Evolutionary conservation across 1,140 invertebrate species (phyloP).

Genomic region (Procambarus clarkii): DNA sequence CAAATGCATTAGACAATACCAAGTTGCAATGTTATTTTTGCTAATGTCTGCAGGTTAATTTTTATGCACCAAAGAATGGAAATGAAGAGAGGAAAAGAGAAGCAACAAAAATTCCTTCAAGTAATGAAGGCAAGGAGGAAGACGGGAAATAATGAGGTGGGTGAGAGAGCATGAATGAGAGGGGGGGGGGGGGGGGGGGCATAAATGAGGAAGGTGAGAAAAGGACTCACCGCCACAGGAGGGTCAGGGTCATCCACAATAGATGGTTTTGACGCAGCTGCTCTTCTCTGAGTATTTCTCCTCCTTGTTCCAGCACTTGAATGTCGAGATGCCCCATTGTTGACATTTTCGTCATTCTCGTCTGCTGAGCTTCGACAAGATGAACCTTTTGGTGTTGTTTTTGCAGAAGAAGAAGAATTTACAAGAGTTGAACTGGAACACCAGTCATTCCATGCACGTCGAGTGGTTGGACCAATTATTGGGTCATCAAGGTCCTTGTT

Average conservation of each 20-base stretch:
- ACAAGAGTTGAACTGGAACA: conserved; percentile 58
- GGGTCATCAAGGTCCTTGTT: conserved; percentile 74
- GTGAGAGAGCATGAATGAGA: not conserved
- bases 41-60: not conserved
- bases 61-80: not conserved
- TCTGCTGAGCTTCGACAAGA: conserved; percentile 62
- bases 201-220: conserved; percentile 3
- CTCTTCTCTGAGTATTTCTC: conserved; percentile 69
- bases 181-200: not conserved
- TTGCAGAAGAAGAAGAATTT: conserved; percentile 51
- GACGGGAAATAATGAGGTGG: not conserved
- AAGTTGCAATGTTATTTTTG: conserved; percentile 5
- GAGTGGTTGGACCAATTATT: conserved; percentile 82
- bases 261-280: conserved; percentile 70
- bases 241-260: conserved; percentile 72
- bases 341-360: conserved; percentile 68
- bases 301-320: conserved; percentile 19
- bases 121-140: not conserved
- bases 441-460: conserved; percentile 86
- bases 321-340: conserved; percentile 36
- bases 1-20: conserved; percentile 4
- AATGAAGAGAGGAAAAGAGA: not conserved
- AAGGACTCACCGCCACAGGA: conserved; percentile 56
- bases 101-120: not conserved
- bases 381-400: conserved; percentile 58